phyloP scores from a whole-genome alignment of 2,888 invertebrate genomes.

The Eristalis arbustorum region DNA sequence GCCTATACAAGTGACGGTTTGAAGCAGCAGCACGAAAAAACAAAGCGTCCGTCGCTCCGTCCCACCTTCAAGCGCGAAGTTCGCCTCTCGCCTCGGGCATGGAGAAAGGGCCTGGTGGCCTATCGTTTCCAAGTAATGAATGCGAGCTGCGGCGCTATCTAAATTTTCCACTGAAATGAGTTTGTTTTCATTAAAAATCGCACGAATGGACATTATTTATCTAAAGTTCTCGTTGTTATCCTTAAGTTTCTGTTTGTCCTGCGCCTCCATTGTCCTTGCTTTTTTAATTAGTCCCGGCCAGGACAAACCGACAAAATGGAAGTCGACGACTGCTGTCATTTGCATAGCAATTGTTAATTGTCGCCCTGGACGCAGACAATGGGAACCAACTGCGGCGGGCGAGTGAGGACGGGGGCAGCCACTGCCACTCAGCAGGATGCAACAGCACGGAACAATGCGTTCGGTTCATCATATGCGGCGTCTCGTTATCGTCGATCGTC shows the following conservation, averaged over 20 bases:
- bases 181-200: conserved; percentile 70
- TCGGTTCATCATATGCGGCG: conserved; percentile 45
- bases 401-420: background rate
- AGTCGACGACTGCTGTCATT: conserved; percentile 75
- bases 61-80: conserved; percentile 6
- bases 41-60: background rate
- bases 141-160: conserved; percentile 57
- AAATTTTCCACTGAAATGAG: conserved; percentile 71
- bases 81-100: background rate
- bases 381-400: conserved; percentile 4
- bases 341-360: conserved; percentile 77
- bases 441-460: conserved; percentile 61
- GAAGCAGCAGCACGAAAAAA: conserved; percentile 26
- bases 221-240: conserved; percentile 65
- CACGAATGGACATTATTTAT: conserved; percentile 67
- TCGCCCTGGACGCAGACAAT: conserved; percentile 33
- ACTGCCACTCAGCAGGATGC: conserved; percentile 37
- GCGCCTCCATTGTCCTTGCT: conserved; percentile 27
- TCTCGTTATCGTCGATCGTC: conserved; percentile 43
- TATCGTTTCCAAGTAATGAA: conserved; percentile 51
- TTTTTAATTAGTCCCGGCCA: conserved; percentile 76
- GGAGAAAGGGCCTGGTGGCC: background rate
- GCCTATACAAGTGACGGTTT: conserved; percentile 51
- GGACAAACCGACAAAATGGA: conserved; percentile 43
- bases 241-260: conserved; percentile 60